Conservation (phyloP, 2,113 vertebrate species). For the Paramormyrops kingsleyae region DNA sequence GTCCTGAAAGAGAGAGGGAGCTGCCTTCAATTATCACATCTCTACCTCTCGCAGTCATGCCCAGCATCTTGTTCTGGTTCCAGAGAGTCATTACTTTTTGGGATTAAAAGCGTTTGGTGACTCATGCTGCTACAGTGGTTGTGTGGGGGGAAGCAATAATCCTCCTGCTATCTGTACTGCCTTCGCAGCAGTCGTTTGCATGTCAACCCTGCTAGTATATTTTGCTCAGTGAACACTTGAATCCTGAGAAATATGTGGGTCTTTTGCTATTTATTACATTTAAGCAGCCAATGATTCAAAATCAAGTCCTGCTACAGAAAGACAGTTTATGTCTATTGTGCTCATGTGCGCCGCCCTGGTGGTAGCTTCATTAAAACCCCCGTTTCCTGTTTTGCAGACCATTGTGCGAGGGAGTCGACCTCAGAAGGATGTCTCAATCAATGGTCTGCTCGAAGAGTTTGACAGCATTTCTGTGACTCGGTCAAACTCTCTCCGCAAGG, state of each 20-base stretch:
- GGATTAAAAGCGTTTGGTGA: slow-evolving; percentile 7
- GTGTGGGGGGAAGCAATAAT: background rate
- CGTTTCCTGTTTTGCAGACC: slow-evolving; percentile 65
- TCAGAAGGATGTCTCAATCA: slow-evolving; percentile 87
- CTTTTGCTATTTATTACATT: background rate
- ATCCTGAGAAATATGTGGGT: slow-evolving; percentile 32
- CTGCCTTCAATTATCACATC: background rate
- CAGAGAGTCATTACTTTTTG: background rate
- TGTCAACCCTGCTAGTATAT: slow-evolving; percentile 46
- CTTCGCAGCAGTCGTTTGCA: slow-evolving; percentile 15
- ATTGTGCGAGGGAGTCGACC: slow-evolving; percentile 92
- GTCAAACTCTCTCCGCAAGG: slow-evolving; percentile 93
- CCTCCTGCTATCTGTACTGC: background rate
- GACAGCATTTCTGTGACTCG: slow-evolving; percentile 96
- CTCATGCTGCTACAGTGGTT: background rate
- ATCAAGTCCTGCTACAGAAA: background rate
- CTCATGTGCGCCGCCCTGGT: background rate
- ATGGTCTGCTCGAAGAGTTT: slow-evolving; percentile 92
- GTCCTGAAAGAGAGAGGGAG: background rate
- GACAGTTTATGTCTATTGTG: background rate
- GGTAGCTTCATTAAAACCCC: slow-evolving; percentile 4
- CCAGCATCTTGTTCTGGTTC: background rate
- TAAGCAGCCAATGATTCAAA: background rate
- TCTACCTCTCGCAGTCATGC: background rate
- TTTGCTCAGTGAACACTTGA: slow-evolving; percentile 41